Percentiles rank a stretch among this genome's conserved stretches.
These are phyloP conservation scores for Dolichopus griseipennis DNA, from an alignment of 2,888 invertebrate species.

Conservation along the genomic window DNA sequence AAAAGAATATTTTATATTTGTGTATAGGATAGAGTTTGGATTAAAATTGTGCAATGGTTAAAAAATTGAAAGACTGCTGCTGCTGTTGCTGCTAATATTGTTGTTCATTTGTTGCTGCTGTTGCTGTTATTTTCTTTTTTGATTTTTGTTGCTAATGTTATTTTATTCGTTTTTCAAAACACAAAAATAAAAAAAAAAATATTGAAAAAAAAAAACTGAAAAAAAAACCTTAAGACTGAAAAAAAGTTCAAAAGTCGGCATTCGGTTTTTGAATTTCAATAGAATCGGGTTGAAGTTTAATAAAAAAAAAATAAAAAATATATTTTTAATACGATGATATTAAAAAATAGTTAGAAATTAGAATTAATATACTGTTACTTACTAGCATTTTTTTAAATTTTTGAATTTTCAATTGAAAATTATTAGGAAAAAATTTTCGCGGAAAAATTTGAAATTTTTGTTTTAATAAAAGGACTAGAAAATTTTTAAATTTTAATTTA, in stretches of 20 bases:
- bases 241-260: conserved; percentile 6
- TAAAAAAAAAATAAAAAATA: too few relatives aligned
- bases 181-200: not conserved
- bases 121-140: too few relatives aligned
- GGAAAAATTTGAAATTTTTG: too few relatives aligned
- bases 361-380: too few relatives aligned
- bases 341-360: too few relatives aligned
- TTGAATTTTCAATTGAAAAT: too few relatives aligned
- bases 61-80: not conserved
- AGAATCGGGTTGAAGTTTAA: not conserved
- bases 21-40: not conserved
- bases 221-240: not conserved
- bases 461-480: too few relatives aligned
- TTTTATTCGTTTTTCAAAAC: not conserved
- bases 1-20: not conserved
- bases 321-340: too few relatives aligned
- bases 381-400: too few relatives aligned
- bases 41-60: not conserved
- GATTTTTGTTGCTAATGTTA: not conserved
- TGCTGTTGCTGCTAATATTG: not conserved
- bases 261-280: conserved; percentile 6
- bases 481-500: too few relatives aligned
- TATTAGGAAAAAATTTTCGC: too few relatives aligned
- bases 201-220: not conserved
- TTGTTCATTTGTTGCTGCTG: not conserved